A percentile compares a stretch with the other conserved stretches of the same genome.
These are phyloP conservation scores for Drosophila baimaii DNA, from an alignment of 1,140 invertebrate genomes.

Conservation along the genomic window DNA sequence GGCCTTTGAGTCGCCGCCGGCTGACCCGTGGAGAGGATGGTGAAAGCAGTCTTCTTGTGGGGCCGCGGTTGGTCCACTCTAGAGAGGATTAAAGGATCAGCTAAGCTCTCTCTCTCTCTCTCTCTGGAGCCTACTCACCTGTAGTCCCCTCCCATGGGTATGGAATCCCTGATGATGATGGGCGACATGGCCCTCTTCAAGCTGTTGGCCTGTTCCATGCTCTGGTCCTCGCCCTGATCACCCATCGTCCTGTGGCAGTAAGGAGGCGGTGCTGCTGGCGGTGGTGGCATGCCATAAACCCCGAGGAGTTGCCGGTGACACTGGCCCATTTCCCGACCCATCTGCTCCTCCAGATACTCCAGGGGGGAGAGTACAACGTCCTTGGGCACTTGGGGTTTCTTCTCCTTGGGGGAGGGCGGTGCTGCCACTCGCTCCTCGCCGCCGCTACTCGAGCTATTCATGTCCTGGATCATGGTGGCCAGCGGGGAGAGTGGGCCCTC, in stretches of 20 bases:
- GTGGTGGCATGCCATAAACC: constrained; percentile 51
- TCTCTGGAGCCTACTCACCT: constrained; percentile 46
- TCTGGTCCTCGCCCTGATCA: constrained; percentile 22
- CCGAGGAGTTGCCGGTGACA: constrained; percentile 32
- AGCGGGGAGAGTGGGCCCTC: constrained; percentile 74
- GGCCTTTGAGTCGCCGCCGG: constrained; percentile 64
- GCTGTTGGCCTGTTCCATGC: not conserved
- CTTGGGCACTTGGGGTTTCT: constrained; percentile 31
- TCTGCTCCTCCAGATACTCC: constrained; percentile 67
- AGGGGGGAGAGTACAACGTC: constrained; percentile 67
- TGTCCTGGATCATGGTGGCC: constrained; percentile 81
- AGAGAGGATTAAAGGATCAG: not conserved
- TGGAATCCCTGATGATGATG: constrained; percentile 72
- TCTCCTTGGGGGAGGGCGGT: constrained; percentile 16
- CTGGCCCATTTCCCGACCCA: constrained; percentile 32
- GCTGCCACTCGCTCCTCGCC: constrained; percentile 62
- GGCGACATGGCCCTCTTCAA: constrained; percentile 67
- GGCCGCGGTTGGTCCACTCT: constrained; percentile 84
- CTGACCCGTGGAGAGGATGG: constrained; percentile 86
- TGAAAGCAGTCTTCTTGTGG: constrained; percentile 86
- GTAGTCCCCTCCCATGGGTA: constrained; percentile 76
- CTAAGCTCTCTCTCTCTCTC: too few relatives aligned
- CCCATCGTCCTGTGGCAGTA: constrained; percentile 10
- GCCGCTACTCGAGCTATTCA: constrained; percentile 78
- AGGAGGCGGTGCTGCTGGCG: constrained; percentile 56